Evolutionary conservation across 1,140 invertebrate genomes (phyloP), one percentile per base, ranked within the genome.

Genomic region (Drosophila sechellia): DNA sequence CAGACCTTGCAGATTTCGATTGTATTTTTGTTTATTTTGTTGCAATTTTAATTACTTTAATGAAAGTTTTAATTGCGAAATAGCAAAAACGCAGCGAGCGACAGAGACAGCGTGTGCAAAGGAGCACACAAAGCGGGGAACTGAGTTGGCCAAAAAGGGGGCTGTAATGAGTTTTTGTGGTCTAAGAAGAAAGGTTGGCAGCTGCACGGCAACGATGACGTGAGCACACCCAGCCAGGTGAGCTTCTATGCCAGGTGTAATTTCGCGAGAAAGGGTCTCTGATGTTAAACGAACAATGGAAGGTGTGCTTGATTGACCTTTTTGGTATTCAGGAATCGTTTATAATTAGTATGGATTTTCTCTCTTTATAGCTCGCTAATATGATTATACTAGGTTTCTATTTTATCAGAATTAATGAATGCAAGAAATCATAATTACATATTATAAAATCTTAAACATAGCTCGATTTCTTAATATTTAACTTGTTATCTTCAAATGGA

Each of bases 41-140:
- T 89, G 84, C 84, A 89, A 89, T 89, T 89, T 89, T 89, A 89
- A 89, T 89, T 89, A 89, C 84, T 89, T 89, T 90, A 89, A 89
- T 89, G 84, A 89, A 89, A 89, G 84, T 89, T 89, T 89, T 89
- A 89, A 89, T 89, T 89, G 84, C 84, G 70, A 89, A 89, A 89
- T 89, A 80, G 84, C 80, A 80, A 83, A 89, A 79, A 87, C 76
- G 56, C 75, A 77, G 55, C 66, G 56, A 54, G 52, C 75, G 31
- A 77, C 63, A 68, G 35, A 59, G 70, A 37, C 72, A 75, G 60
- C 50, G 45, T 48, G 64, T 54, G 40, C 57, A 76, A 54, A 45
- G 48, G 37, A 65, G 60, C 42, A 48, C 43, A 53, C 20, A 39
- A 20, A 40, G 34, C 37, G 22, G 34, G 46, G 13, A 10, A 8